Evolutionary conservation across 53 echinoderm and acorn worm species (phyloP).

Genomic region (Arbacia lixula): DNA sequence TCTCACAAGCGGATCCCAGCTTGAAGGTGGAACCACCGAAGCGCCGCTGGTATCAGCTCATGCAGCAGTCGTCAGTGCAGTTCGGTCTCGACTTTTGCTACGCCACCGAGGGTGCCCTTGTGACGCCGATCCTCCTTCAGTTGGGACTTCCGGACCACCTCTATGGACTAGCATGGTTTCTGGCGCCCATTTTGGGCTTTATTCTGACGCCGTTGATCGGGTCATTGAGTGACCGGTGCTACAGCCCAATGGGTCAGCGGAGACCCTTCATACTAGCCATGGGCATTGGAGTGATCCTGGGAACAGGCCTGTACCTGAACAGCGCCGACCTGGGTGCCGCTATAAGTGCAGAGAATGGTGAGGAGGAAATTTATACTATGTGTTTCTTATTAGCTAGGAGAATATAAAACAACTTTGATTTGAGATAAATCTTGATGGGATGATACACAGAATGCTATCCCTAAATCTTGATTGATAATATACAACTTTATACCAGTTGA

Average conservation of each 20-base stretch:
- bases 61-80: constrained; percentile 71
- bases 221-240: constrained; percentile 78
- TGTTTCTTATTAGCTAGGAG: not conserved
- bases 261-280: constrained; percentile 85
- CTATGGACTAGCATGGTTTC: constrained; percentile 87
- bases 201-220: constrained; percentile 82
- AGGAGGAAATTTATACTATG: too few relatives aligned
- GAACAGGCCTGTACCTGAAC: constrained; percentile 76
- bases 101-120: constrained; percentile 87
- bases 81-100: constrained; percentile 85
- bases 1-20: not conserved
- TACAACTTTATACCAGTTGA: not conserved
- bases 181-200: constrained; percentile 84
- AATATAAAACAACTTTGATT: not conserved
- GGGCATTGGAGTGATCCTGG: constrained; percentile 69
- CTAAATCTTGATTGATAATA: too few relatives aligned
- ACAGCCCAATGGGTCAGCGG: constrained; percentile 77
- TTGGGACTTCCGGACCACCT: constrained; percentile 82
- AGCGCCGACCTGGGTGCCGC: constrained; percentile 75
- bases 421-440: too few relatives aligned
- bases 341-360: constrained; percentile 59
- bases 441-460: too few relatives aligned
- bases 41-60: constrained; percentile 69
- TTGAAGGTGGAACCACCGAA: not conserved
- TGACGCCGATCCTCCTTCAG: constrained; percentile 78